Evolutionary conservation across 2,113 vertebrate genomes (phyloP).

Genomic region (Gopherus flavomarginatus): DNA sequence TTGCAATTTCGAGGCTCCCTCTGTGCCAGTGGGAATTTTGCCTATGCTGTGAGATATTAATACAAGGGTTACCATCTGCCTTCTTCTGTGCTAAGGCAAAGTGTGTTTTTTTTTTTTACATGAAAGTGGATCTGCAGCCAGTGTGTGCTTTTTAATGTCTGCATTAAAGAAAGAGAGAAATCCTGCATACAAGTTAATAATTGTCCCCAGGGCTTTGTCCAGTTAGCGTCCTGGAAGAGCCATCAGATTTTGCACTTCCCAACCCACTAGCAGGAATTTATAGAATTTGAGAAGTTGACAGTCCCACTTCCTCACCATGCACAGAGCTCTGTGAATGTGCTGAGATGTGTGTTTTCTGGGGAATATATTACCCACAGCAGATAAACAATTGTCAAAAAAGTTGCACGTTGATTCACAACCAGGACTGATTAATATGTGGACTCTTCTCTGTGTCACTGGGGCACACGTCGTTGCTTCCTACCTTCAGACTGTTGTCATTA

Average conservation of each 20-base stretch:
- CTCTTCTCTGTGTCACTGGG: background rate
- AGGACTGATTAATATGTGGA: background rate
- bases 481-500: background rate
- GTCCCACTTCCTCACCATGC: background rate
- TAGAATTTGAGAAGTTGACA: background rate
- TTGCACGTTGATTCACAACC: background rate
- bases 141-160: background rate
- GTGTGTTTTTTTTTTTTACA: background rate
- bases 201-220: background rate
- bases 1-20: slow-evolving; percentile 2
- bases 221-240: background rate
- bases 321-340: rapidly evolving
- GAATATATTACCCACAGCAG: background rate
- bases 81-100: slow-evolving; percentile 21
- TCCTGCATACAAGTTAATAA: background rate
- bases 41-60: slow-evolving; percentile 40
- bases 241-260: background rate
- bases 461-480: background rate
- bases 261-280: background rate
- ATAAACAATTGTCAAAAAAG: background rate
- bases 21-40: slow-evolving; percentile 9
- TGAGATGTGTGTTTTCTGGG: background rate
- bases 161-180: slow-evolving; percentile 4
- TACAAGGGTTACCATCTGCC: slow-evolving; percentile 52
- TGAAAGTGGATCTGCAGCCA: background rate